Evolutionary conservation across 1,140 invertebrate genomes (phyloP).

Genomic region (Plutomurus gul): DNA sequence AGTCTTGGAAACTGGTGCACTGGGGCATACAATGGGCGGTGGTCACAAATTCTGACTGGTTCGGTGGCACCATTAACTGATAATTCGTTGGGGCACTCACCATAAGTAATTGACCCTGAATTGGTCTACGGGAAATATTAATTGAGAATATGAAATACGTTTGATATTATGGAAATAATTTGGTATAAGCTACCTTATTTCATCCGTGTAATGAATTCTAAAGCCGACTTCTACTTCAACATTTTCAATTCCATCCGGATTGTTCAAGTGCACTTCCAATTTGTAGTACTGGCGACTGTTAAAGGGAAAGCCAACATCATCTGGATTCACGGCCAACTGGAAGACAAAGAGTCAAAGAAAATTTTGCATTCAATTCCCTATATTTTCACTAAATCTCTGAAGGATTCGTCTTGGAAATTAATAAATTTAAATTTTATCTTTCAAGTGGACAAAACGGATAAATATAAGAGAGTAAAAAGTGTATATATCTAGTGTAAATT

Average conservation of each 20-base stretch:
- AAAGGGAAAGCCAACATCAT: slow-evolving; percentile 18
- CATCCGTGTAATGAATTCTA: not conserved
- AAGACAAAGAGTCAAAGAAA: slow-evolving; percentile 54
- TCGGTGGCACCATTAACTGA: slow-evolving; percentile 11
- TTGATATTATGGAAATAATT: not conserved
- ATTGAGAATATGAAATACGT: not conserved
- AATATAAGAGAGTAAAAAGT: no score
- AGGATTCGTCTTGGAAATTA: not conserved
- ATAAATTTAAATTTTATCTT: no score
- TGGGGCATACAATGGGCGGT: slow-evolving; percentile 1
- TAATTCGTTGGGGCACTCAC: not conserved
- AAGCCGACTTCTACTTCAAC: not conserved
- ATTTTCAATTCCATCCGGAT: not conserved
- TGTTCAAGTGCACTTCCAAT: slow-evolving; percentile 32
- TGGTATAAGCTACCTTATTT: no score
- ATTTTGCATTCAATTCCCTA: slow-evolving; percentile 7
- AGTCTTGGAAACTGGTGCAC: not conserved
- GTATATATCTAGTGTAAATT: no score
- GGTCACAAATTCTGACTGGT: not conserved
- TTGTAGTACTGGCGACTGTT: not conserved
- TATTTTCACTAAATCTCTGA: not conserved
- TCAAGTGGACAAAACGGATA: no score
- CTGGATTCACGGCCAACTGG: not conserved
- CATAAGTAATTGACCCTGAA: not conserved
- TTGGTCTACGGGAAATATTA: not conserved